These are phyloP conservation scores for Acanthaster planci DNA, from an alignment of 35 echinoderm and acorn worm species.

Conservation along the genomic window DNA sequence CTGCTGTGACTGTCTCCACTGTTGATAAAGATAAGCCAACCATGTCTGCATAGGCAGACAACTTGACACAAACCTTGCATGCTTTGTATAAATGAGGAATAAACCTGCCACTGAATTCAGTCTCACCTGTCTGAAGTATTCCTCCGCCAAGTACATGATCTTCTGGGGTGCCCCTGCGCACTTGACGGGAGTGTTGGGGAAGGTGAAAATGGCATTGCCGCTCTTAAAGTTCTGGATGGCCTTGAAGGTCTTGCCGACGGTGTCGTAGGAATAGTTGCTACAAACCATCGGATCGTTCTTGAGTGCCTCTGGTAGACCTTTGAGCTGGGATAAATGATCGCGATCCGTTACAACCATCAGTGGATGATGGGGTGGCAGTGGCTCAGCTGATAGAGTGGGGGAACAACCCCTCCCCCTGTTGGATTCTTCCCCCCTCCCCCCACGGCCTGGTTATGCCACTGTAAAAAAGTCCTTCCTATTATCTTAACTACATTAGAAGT, in stretches of 20 bases:
- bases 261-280: conserved; percentile 87
- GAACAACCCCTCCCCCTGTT: too few species aligned
- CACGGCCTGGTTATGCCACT: too few species aligned
- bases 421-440: too few species aligned
- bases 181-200: conserved; percentile 85
- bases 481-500: too few species aligned
- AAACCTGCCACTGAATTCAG: neutral
- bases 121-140: conserved; percentile 88
- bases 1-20: too few species aligned
- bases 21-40: too few species aligned
- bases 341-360: neutral
- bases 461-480: too few species aligned
- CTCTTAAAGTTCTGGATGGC: conserved; percentile 87
- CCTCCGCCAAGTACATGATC: conserved; percentile 95
- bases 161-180: conserved; percentile 99
- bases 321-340: conserved; percentile 56
- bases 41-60: too few species aligned
- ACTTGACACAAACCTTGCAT: neutral
- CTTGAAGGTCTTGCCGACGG: conserved; percentile 82
- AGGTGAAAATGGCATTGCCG: conserved; percentile 95
- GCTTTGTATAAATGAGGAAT: neutral
- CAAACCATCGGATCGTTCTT: conserved; percentile 89
- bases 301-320: conserved; percentile 82
- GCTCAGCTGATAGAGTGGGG: too few species aligned
- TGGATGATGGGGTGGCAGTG: too few species aligned